Evolutionary conservation across 2,113 vertebrate genomes (phyloP).

Genomic region (Macrotis lagotis): DNA sequence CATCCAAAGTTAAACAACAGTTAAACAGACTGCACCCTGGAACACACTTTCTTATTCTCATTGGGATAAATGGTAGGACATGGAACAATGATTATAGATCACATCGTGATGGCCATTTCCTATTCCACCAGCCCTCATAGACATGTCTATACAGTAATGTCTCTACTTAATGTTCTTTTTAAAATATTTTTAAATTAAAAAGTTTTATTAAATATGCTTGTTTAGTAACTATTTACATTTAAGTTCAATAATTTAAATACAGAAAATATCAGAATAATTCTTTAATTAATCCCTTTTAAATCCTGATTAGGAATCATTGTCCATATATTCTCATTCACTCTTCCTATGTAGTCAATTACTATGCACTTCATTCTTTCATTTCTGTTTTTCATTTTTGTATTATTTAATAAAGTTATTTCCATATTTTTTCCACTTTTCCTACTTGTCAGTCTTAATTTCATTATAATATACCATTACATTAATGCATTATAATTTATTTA

Average conservation of each 20-base stretch:
- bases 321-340: neutral
- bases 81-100: neutral
- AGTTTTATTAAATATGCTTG: neutral
- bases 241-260: neutral
- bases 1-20: neutral
- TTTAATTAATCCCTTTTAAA: neutral
- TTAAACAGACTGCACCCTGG: too few species aligned
- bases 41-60: neutral
- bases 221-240: neutral
- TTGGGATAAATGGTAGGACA: neutral
- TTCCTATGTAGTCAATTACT: neutral
- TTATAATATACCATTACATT: neutral
- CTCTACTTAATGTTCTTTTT: neutral
- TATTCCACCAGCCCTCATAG: neutral
- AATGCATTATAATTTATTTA: neutral
- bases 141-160: neutral
- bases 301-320: neutral
- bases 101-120: neutral
- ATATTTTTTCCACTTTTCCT: neutral
- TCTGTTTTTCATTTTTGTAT: neutral
- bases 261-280: neutral
- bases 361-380: neutral
- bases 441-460: neutral
- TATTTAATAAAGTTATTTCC: neutral
- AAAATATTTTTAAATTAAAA: neutral